phyloP scores from a whole-genome alignment of 2,797 vertebrate species.

The Crenuchus spilurus region DNA sequence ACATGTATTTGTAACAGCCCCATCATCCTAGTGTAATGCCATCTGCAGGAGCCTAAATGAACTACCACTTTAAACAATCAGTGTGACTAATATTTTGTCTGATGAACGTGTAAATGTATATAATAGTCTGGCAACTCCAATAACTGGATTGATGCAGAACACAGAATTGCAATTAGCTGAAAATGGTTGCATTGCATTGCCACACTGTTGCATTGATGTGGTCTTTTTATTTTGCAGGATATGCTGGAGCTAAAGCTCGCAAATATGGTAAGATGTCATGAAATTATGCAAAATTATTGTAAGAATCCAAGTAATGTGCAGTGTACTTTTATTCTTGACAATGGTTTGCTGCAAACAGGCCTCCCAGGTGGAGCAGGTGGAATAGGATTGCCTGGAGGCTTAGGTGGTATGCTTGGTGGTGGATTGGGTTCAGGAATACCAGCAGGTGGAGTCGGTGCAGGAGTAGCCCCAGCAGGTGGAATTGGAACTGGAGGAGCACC shows the following conservation, averaged over 20 bases:
- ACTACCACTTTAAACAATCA: too few species aligned
- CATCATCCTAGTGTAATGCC: too few species aligned
- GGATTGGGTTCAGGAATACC: constrained; percentile 39
- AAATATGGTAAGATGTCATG: constrained; percentile 73
- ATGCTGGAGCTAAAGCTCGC: constrained; percentile 72
- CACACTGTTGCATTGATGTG: neutral
- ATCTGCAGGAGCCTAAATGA: too few species aligned
- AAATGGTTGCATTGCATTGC: too few species aligned
- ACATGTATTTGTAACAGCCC: too few species aligned
- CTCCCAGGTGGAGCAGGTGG: constrained; percentile 63
- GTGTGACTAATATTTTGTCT: too few species aligned
- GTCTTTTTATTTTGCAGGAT: constrained; percentile 60
- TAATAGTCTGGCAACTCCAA: too few species aligned
- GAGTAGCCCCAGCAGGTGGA: constrained; percentile 29
- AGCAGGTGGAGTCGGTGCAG: constrained; percentile 37
- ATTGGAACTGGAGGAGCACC: constrained; percentile 28
- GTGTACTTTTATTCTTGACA: neutral
- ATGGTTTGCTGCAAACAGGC: constrained; percentile 43
- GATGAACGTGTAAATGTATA: too few species aligned
- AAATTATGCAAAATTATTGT: neutral
- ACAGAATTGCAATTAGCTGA: too few species aligned
- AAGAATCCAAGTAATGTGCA: neutral
- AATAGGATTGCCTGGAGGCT: constrained; percentile 58
- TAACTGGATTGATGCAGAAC: too few species aligned
- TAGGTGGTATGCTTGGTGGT: constrained; percentile 47